Evolutionary conservation across 2,113 vertebrate species (phyloP).

Genomic region (Nibea albiflora): DNA sequence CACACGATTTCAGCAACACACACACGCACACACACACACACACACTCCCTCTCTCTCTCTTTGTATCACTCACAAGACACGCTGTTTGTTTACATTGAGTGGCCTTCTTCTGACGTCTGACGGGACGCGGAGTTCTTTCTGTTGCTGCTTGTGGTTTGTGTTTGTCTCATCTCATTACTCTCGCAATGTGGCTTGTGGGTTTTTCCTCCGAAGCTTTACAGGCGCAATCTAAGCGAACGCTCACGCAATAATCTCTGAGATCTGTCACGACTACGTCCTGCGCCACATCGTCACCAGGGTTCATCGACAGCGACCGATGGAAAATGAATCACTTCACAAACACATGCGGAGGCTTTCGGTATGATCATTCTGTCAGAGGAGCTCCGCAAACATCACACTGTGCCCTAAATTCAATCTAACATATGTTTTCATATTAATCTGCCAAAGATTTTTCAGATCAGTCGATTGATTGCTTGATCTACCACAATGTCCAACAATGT

Average conservation of each 20-base stretch:
- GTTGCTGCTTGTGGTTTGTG: constrained; percentile 43
- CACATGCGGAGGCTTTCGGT: too few species aligned
- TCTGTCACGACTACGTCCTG: constrained; percentile 44
- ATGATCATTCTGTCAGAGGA: background rate
- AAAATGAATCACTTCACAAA: background rate
- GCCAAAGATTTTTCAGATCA: background rate
- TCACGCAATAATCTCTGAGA: constrained; percentile 22
- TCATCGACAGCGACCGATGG: background rate
- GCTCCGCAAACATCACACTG: background rate
- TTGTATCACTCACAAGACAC: constrained; percentile 12
- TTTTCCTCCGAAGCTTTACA: constrained; percentile 53
- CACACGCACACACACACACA: background rate
- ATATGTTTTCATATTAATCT: background rate
- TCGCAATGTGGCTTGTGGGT: constrained; percentile 34
- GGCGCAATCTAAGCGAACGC: constrained; percentile 20
- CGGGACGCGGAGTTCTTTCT: constrained; percentile 30
- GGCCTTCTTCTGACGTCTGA: constrained; percentile 54
- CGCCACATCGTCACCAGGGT: constrained; percentile 16
- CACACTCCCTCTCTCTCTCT: background rate
- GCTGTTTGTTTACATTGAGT: constrained; percentile 58
- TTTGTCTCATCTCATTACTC: constrained; percentile 52
- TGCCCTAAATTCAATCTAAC: background rate
- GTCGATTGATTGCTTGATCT: background rate
- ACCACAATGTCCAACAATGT: background rate
- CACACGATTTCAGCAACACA: constrained; percentile 34